Evolutionary conservation across 2,888 invertebrate species (phyloP).

Genomic region (Arge pagana): DNA sequence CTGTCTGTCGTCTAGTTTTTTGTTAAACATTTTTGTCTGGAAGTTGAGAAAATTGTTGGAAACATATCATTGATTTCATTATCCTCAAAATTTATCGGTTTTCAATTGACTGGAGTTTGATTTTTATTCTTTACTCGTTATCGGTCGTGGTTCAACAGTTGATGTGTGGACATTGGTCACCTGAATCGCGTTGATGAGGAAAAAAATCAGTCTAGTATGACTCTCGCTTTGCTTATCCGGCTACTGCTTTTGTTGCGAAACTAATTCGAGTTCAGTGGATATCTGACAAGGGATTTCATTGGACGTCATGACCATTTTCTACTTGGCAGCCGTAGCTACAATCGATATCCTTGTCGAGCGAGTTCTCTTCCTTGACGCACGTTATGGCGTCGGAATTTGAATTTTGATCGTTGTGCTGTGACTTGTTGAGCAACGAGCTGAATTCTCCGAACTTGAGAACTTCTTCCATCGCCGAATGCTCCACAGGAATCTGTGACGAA

Average conservation of each 20-base stretch:
- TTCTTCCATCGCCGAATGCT: constrained; percentile 48
- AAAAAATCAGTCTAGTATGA: background rate
- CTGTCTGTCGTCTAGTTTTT: too few species aligned
- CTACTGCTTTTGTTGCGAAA: background rate
- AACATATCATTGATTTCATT: too few species aligned
- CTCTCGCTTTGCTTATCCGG: background rate
- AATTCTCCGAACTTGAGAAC: constrained; percentile 50
- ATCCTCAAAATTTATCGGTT: too few species aligned
- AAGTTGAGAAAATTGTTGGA: too few species aligned
- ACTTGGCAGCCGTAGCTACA: constrained; percentile 35
- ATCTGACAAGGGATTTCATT: too few species aligned
- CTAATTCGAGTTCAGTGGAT: too few species aligned
- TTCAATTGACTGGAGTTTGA: too few species aligned
- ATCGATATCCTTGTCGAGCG: constrained; percentile 32
- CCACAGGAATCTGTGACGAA: constrained; percentile 39
- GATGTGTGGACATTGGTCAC: too few species aligned
- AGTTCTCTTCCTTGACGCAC: constrained; percentile 21
- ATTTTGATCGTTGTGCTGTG: constrained; percentile 30
- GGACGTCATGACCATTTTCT: constrained; percentile 38
- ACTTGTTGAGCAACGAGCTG: constrained; percentile 49
- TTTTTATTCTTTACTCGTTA: too few species aligned
- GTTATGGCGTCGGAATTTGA: background rate
- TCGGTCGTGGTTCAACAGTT: too few species aligned
- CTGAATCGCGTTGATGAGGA: background rate
- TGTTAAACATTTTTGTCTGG: too few species aligned